phyloP scores from a whole-genome alignment of 2,797 vertebrate species.

The Tarsius wallacei region DNA sequence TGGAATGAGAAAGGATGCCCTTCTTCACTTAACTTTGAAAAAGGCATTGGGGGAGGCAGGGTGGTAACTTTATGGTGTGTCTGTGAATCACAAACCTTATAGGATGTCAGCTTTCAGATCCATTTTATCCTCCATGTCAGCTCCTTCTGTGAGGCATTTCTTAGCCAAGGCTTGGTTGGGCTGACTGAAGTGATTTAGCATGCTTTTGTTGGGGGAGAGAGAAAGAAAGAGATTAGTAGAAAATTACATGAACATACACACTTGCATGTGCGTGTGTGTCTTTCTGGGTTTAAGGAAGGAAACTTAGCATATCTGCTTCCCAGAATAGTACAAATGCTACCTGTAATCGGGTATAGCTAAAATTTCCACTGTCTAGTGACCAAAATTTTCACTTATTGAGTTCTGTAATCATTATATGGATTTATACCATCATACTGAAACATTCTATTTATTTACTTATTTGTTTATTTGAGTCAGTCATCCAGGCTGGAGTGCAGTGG shows the following conservation, averaged over 20 bases:
- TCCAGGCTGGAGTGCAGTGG: too few relatives aligned
- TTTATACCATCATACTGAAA: neutral
- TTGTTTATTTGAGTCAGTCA: too few relatives aligned
- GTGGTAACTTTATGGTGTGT: neutral
- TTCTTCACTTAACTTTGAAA: neutral
- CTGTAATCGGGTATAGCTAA: too few relatives aligned
- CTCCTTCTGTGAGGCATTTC: neutral
- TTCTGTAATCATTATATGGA: neutral
- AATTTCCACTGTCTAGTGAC: too few relatives aligned
- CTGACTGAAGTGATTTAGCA: neutral
- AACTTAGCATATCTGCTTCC: neutral
- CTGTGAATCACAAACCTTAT: neutral
- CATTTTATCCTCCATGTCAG: neutral
- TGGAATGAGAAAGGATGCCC: neutral
- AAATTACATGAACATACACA: neutral
- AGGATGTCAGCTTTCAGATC: neutral
- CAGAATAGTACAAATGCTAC: neutral
- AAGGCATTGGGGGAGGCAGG: fast-evolving
- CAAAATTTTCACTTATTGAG: neutral
- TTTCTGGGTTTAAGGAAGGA: neutral
- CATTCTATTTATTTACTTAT: too few relatives aligned
- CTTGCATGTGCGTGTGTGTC: neutral
- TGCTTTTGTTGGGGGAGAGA: neutral
- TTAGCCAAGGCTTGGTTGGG: neutral
- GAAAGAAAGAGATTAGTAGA: neutral